phyloP scores from a whole-genome alignment of 2,797 vertebrate species.

The Poeciliopsis presidionis region DNA sequence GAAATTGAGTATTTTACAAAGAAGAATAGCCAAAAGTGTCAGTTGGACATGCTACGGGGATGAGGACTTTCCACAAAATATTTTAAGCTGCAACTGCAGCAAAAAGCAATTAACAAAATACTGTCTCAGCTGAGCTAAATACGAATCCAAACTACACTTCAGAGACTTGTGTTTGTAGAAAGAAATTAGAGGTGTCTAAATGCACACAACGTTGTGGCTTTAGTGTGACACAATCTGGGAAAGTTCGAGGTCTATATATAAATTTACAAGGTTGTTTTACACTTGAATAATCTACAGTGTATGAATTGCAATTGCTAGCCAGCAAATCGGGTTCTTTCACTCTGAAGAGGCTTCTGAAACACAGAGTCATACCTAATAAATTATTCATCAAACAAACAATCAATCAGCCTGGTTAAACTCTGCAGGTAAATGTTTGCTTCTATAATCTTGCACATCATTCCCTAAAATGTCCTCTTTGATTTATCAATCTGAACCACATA shows the following conservation, averaged over 20 bases:
- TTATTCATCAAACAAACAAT: slow-evolving; percentile 43
- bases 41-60: background rate
- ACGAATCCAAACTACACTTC: background rate
- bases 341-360: background rate
- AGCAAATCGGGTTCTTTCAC: background rate
- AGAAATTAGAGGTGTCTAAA: background rate
- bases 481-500: background rate
- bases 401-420: slow-evolving; percentile 21
- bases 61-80: background rate
- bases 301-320: background rate
- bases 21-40: background rate
- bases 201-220: background rate
- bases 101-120: background rate
- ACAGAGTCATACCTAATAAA: slow-evolving; percentile 34
- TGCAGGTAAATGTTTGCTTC: slow-evolving; percentile 27
- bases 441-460: slow-evolving; percentile 25
- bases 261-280: no score
- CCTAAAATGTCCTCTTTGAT: slow-evolving; percentile 16
- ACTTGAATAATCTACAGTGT: background rate
- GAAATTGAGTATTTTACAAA: background rate
- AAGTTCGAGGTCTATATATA: background rate
- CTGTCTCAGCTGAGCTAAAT: background rate
- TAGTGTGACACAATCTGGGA: background rate
- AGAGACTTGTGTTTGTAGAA: background rate
- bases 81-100: background rate